Evolutionary conservation across 2,113 vertebrate species (phyloP).

Genomic region (Otocyon megalotis): DNA sequence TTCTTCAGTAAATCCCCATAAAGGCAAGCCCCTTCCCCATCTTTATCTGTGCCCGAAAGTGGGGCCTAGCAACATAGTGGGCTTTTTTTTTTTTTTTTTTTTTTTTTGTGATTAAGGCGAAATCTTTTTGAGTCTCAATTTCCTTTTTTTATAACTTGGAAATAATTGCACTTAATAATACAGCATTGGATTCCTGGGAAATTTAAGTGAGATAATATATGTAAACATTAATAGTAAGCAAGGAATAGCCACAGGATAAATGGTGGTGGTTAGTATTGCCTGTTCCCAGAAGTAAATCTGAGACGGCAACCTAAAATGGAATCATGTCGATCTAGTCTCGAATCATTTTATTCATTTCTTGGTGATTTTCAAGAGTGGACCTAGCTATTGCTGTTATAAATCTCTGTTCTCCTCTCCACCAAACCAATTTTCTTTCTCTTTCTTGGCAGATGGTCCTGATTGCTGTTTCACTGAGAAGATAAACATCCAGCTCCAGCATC

Average conservation of each 20-base stretch:
- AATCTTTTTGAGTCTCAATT: conserved; percentile 14
- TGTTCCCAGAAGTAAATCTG: neutral
- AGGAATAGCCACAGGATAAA: neutral
- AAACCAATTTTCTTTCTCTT: neutral
- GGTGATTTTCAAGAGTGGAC: neutral
- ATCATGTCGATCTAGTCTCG: neutral
- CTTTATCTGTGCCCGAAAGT: neutral
- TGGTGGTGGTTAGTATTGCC: neutral
- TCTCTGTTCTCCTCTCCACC: neutral
- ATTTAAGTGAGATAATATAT: neutral
- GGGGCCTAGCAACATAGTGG: neutral
- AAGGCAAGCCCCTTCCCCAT: neutral
- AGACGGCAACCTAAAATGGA: neutral
- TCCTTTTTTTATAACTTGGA: neutral
- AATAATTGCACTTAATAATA: neutral
- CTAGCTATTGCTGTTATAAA: neutral
- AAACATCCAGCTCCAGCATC: neutral
- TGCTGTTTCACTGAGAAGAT: neutral
- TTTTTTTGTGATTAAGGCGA: neutral
- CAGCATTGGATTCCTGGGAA: neutral
- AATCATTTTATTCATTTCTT: neutral
- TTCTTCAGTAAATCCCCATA: neutral
- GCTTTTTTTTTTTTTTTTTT: neutral
- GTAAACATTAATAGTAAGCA: neutral
- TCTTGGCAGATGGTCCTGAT: neutral